These are phyloP conservation scores for Dastarcus helophoroides DNA, from an alignment of 2,888 invertebrate genomes.

Conservation along the genomic window DNA sequence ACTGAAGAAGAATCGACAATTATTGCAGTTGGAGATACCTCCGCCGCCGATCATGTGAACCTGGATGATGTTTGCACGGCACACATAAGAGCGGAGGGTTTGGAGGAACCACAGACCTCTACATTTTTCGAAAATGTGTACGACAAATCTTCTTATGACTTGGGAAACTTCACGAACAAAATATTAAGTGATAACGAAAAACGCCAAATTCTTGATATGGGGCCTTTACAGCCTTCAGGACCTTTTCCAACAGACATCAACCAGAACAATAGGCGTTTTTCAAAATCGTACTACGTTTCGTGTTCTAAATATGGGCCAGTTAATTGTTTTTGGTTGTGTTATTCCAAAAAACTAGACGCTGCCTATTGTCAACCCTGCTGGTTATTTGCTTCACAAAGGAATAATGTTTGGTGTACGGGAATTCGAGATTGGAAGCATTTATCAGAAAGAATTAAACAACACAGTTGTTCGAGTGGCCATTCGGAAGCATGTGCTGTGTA, in stretches of 20 bases:
- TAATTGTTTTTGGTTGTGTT: slow-evolving; percentile 4
- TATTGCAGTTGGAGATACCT: slow-evolving; percentile 4
- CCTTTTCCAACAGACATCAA: slow-evolving; percentile 6
- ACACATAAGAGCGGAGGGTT: slow-evolving; percentile 6
- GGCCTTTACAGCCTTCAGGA: slow-evolving; percentile 8
- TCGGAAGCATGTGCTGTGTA: slow-evolving; percentile 12
- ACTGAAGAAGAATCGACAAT: slow-evolving; percentile 2
- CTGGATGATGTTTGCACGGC: slow-evolving; percentile 6
- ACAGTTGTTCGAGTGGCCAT: slow-evolving; percentile 9
- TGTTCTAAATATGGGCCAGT: slow-evolving; percentile 7
- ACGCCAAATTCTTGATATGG: slow-evolving; percentile 11
- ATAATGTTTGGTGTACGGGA: slow-evolving; percentile 7
- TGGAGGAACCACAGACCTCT: slow-evolving; percentile 9
- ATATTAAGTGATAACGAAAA: slow-evolving; percentile 13
- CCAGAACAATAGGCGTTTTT: slow-evolving; percentile 7
- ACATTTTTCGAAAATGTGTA: slow-evolving; percentile 12
- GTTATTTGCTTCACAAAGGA: slow-evolving; percentile 7
- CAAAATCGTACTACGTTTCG: slow-evolving; percentile 7
- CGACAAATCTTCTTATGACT: slow-evolving; percentile 12
- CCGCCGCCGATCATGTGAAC: slow-evolving; percentile 5
- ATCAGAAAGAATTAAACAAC: slow-evolving; percentile 13
- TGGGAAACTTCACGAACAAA: slow-evolving; percentile 12
- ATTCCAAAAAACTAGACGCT: slow-evolving; percentile 6
- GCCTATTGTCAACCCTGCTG: slow-evolving; percentile 13
- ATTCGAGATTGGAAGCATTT: slow-evolving; percentile 15